phyloP scores from a whole-genome alignment of 2,797 vertebrate genomes.

The Chiroxiphia lanceolata region DNA sequence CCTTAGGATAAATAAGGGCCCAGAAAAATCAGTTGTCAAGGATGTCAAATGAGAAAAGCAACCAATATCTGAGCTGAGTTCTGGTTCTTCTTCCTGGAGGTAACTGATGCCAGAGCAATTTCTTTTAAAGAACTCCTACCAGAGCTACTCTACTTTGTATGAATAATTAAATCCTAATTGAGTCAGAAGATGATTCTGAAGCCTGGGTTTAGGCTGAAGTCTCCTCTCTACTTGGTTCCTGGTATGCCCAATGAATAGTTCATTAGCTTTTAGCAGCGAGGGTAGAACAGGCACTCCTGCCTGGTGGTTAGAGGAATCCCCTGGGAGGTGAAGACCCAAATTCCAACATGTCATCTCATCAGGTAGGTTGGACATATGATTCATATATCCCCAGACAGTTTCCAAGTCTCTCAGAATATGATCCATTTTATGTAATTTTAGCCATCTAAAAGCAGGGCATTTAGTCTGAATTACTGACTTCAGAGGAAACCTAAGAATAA shows the following conservation, averaged over 20 bases:
- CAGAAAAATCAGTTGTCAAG: background rate
- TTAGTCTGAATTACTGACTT: constrained; percentile 43
- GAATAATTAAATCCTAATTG: background rate
- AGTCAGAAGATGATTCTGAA: background rate
- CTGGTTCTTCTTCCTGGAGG: background rate
- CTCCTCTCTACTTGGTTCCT: background rate
- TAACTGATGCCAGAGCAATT: background rate
- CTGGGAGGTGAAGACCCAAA: background rate
- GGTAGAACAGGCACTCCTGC: background rate
- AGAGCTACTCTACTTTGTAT: background rate
- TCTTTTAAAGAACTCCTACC: background rate
- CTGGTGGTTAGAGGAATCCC: background rate
- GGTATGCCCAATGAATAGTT: background rate
- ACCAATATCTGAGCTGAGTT: background rate
- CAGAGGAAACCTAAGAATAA: constrained; percentile 47
- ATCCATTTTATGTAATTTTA: constrained; percentile 46
- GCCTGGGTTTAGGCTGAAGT: background rate
- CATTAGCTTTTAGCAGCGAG: background rate
- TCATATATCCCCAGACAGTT: constrained; percentile 8
- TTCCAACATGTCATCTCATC: background rate
- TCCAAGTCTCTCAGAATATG: background rate
- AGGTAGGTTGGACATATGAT: constrained; percentile 18
- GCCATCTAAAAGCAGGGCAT: constrained; percentile 21
- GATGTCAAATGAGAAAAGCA: background rate
- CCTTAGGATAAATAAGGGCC: background rate